These are phyloP conservation scores for Magallana nippona DNA, from an alignment of 2,888 invertebrate genomes.

Conservation along the genomic window DNA sequence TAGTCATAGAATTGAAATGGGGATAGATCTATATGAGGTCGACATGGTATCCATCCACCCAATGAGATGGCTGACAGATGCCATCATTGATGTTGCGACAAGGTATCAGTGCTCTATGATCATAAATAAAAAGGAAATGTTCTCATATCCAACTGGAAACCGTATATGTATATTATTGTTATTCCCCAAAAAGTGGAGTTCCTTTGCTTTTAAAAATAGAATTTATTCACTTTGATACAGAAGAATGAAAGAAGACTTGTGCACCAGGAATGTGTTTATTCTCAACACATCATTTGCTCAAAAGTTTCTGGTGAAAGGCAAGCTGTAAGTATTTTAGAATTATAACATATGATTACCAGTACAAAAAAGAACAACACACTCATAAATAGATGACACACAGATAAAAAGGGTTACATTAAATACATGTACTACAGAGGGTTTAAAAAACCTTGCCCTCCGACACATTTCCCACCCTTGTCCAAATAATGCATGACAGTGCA, in stretches of 20 bases:
- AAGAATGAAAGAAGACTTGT: not conserved
- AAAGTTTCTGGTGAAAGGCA: not conserved
- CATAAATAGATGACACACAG: too few species aligned
- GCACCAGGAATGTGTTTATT: not conserved
- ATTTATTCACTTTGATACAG: not conserved
- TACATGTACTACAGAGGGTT: too few species aligned
- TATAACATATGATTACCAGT: too few species aligned
- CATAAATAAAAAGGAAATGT: not conserved
- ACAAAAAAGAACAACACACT: too few species aligned
- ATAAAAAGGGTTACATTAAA: too few species aligned
- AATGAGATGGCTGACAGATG: conserved; percentile 4
- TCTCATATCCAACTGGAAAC: too few species aligned
- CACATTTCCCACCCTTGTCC: too few species aligned
- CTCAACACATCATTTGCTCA: not conserved
- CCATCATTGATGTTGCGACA: not conserved
- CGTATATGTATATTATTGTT: not conserved
- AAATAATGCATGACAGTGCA: too few species aligned
- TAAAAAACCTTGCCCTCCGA: too few species aligned
- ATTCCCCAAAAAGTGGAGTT: too few species aligned
- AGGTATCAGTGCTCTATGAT: not conserved
- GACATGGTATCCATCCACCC: not conserved
- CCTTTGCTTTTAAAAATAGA: too few species aligned
- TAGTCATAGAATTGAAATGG: conserved; percentile 7
- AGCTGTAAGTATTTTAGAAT: not conserved
- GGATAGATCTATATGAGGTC: not conserved